Evolutionary conservation across 2,113 vertebrate species (phyloP), one percentile per base, ranked within the genome.

Genomic region (Picathartes gymnocephalus): DNA sequence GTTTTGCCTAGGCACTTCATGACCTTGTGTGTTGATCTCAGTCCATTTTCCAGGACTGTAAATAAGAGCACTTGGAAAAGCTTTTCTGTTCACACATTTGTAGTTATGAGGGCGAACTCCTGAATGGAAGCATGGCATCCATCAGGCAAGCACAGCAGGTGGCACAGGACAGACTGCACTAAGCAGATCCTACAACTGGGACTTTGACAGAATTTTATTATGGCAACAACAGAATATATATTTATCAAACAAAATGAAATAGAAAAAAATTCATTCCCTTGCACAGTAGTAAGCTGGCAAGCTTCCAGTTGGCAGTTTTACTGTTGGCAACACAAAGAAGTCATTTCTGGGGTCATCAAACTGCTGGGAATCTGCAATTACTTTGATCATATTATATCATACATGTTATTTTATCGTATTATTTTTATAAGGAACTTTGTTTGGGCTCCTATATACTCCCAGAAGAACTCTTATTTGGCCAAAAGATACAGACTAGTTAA

Each of bases 61-160:
- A 97, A 96, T 97, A 97, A 90, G 77, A 87, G 94, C 95, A 96
- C 86, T 95, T 97, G 89, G 93, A 93, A 95, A 96, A 97, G 92
- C 13, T 95, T 91, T 90, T 95, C 94, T 96, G 92, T 95, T 96
- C 96, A 90, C 94, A 95, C 94, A 84, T 96, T 96, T 95, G 90
- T 96, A 92, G 69, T 94, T 94, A 95, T 1, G 1, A 95, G 71
- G 74, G 71, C 94, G 86, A 95, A 90, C 92, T 88, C 85, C 80
- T 92, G 88, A 97, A 95, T 86, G 94, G 92, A 94, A 96, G 88
- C 45, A 86, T 83, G 90, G 88, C 92, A 97, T 93, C 64, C 88
- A 86, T 95, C 82, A 95, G 64, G 92, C 85, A 88, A 94, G 53
- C 33, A 27, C 60, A 96, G 92, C 94, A 94, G 93, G 85, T 94